Base-by-base conservation (phyloP, 2,888 invertebrate species). In the Hydropsyche betteni region DNA sequence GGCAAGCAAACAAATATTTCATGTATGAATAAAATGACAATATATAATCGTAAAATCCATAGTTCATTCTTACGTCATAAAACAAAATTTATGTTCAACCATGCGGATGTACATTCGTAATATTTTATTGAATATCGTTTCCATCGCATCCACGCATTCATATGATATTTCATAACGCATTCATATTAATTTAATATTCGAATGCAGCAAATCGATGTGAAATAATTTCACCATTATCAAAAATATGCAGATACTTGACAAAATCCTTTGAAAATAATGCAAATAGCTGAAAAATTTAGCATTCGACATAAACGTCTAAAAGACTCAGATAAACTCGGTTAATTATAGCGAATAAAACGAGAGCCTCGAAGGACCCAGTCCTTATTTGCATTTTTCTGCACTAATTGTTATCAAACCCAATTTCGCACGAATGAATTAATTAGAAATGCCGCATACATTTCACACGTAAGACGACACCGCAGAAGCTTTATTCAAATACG, bases 41-140 rank as follows among this genome's bases (percentile, higher is more conserved):
- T 58, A 58, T 24, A 8, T 8, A 58, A 24, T 58, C 58, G 4
- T 16, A 4, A 24, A 58, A 58, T 58, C 58, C 58, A 58, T 58
- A 58, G 58, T 58, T 58, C 58, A 58, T 58, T 58, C 24, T 58
- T 58, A 24, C 58, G 58, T 58, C 58, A 58, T 58, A 58, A 58
- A 58, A 24, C 24, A 8, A 58, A 58, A 58, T 58, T 58, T 58
- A 58, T 24, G 24, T 58, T 58, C 58, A 24, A 58, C 8, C 24
- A 58, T 16, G 24, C 58, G 58, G 58, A 58, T 58, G 58, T 58
- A 58, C 14, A 58, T 8, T 58, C 58, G 58, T 58, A 16, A 58
- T 58, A 58, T 58, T 24, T 58, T 58, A 58, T 58, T 14, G 16
- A 58, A 58, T 16, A 16, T 16, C 5, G 24, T 16, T 16, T 24